A percentile compares a stretch with the other conserved stretches of the same genome.
Conservation (phyloP, 2,797 vertebrate species). For the Microctenopoma stevenorrisi region DNA sequence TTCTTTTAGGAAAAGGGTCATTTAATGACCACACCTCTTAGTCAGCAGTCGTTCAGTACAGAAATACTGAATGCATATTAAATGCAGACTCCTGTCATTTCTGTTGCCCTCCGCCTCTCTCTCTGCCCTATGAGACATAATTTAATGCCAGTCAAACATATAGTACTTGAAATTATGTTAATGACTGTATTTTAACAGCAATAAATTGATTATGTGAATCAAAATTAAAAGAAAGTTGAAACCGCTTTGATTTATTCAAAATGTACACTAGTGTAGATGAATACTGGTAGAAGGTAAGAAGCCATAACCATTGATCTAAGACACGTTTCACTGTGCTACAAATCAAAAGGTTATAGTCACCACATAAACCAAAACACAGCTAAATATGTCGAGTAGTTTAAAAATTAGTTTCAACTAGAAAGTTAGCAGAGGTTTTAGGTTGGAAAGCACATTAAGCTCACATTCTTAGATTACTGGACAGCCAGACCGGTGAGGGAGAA, state of each 20-base stretch:
- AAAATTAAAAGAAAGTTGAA: background rate
- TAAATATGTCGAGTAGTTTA: too few species aligned
- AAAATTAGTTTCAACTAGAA: background rate
- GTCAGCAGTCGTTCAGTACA: too few species aligned
- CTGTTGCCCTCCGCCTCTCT: conserved; percentile 36
- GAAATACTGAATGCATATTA: background rate
- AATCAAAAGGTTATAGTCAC: too few species aligned
- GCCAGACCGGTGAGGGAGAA: background rate
- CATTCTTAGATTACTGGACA: conserved; percentile 1
- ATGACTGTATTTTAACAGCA: background rate
- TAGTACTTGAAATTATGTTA: conserved; percentile 14
- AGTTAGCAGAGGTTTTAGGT: background rate
- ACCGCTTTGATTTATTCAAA: background rate
- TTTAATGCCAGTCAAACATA: conserved; percentile 39
- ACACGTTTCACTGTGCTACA: background rate
- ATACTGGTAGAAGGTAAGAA: background rate
- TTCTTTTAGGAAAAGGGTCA: background rate
- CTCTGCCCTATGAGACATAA: conserved; percentile 35
- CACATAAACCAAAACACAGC: too few species aligned
- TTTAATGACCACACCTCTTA: background rate
- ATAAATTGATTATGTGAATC: background rate
- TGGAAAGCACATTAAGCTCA: background rate
- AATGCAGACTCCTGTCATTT: conserved; percentile 36
- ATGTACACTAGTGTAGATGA: background rate
- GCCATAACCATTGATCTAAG: background rate